Base-by-base conservation (phyloP, 2,888 invertebrate genomes). In the Lepidocyrtoides sp. region DNA sequence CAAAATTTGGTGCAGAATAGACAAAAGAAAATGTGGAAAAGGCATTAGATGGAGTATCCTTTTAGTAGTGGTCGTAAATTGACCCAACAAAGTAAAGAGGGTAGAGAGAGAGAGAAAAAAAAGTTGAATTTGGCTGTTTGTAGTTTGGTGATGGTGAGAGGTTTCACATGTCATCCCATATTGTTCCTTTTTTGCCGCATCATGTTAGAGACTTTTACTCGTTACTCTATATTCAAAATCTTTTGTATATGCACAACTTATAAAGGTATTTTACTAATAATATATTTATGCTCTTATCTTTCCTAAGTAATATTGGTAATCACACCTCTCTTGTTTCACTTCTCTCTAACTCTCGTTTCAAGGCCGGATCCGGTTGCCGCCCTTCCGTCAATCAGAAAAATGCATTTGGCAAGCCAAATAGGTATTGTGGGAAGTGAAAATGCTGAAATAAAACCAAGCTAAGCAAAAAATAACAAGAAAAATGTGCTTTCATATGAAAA, bases 371-470 rank as follows among this genome's bases (percentile, higher is more conserved):
- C 48, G 69, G 91, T 91, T 87, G 41, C 91, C 91, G 91, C 91
- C 91, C 91, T 91, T 91, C 86, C 87, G 91, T 91, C 91, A 86
- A 91, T 91, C 91, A 87, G 82, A 41, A 82, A 91, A 91, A 82
- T 87, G 91, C 91, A 91, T 82, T 87, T 91, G 91, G 86, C 81
- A 91, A 75, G 32, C 75, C 83, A 57, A 84, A 79, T 69, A 54
- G 90, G 63, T 44, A 32, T 17, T 63, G 26, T 32, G 20, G 12
- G 8, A 51, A 57, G 36, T 41, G 23, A 86, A 36, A 75, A 57
- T 36, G 32, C 36, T 12, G 60, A 75, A 20, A 54, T 7, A 63
- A 83, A 77, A n/a, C n/a, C n/a, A n/a, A n/a, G n/a, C n/a, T n/a
- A n/a, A n/a, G n/a, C n/a, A n/a, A n/a, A n/a, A n/a, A n/a, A n/a